Evolutionary conservation across 2,888 invertebrate genomes (phyloP), one percentile per base, ranked within the genome.

Genomic region (Parascotia fuliginaria): DNA sequence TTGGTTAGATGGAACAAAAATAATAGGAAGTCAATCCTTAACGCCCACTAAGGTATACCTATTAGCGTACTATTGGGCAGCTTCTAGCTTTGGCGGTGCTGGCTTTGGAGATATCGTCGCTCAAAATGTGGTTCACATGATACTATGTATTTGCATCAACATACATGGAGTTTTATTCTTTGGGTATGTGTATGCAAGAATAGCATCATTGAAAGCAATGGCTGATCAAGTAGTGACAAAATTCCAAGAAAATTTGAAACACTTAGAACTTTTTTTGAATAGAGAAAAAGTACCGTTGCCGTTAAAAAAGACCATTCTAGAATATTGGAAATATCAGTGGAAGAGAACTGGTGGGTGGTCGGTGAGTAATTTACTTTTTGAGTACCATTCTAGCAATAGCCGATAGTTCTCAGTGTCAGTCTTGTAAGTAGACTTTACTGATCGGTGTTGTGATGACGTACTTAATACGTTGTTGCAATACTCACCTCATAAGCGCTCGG

Each of bases 301-400:
- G 2, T 65, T 92, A 9, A 89, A 86, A 60, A 86, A 83, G 47
- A 76, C 70, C 1, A 68, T 90, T 0, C 77, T 85, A 39, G 89
- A 91, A 33, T 87, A 87, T 63, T 92, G 91, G 89, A 90, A 89
- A 69, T 92, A 92, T 69, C 91, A 92, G 55, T 92, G 92, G 92
- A 92, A 91, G 66, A 78, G 92, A 67, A 92, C 91, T 2, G 86
- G 89, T 1, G 92, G 92, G 29, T 90, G 91, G 89, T 91, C 91
- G 76, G 91, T 92, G 58, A 73, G 89, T 67, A 13, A 2, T 3
- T 31, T 22, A 14, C 5, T 14, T 32, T 9, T 32, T 32, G 9
- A 32, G 12, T 14, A 14, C 3, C 2, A 5, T 14, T 14, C 7
- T 3, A 19, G 19, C 5, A 5, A 2, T 19, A 19, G 2, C 2